These are phyloP conservation scores for Volucella zonaria DNA, from an alignment of 2,888 invertebrate species.

Conservation along the genomic window DNA sequence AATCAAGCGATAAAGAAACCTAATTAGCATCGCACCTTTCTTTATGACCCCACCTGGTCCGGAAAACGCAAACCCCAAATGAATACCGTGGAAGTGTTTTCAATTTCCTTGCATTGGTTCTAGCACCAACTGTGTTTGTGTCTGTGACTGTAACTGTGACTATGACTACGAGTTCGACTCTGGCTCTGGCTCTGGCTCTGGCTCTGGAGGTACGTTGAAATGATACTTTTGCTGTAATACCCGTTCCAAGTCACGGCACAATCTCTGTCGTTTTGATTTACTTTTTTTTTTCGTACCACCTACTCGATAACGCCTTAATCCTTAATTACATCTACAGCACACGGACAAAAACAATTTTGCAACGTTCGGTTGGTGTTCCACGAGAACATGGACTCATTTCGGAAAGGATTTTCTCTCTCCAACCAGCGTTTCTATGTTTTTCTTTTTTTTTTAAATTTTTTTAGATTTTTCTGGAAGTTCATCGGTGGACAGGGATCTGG, in stretches of 20 bases:
- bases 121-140: neutral
- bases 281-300: neutral
- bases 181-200: no score
- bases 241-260: constrained; percentile 9
- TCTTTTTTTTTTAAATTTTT: neutral
- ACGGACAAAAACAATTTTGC: constrained; percentile 66
- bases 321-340: constrained; percentile 71
- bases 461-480: neutral
- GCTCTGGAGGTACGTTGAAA: neutral
- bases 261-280: constrained; percentile 20
- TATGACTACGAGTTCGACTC: no score
- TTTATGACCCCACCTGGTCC: constrained; percentile 31
- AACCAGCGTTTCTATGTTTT: neutral
- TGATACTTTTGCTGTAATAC: neutral
- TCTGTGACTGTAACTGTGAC: no score
- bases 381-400: constrained; percentile 45
- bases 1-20: constrained; percentile 53
- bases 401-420: constrained; percentile 36
- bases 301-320: constrained; percentile 59
- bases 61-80: neutral
- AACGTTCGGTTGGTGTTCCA: constrained; percentile 3
- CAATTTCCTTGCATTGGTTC: constrained; percentile 35
- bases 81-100: constrained; percentile 22
- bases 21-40: constrained; percentile 68
- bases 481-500: neutral